Evolutionary conservation across 2,113 vertebrate species (phyloP), one percentile per base, ranked within the genome.

Genomic region (Toxostoma redivivum): DNA sequence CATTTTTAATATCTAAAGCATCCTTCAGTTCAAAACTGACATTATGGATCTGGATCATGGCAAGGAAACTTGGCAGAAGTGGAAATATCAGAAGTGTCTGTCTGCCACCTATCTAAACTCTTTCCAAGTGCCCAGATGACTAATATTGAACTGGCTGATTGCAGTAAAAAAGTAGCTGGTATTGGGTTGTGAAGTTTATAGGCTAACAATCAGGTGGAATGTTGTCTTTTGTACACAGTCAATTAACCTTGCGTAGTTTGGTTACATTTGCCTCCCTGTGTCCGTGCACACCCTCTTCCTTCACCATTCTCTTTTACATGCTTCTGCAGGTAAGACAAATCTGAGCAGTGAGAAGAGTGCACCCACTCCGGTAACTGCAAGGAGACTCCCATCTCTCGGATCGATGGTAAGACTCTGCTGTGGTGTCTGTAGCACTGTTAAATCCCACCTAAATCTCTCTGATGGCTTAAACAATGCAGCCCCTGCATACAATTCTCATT

Each of bases 341-440:
- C 5, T 89, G 84, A 88, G 56, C 71, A 61, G n/a, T 62, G 96
- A 97, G 24, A 96, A 77, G 54, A 93, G 86, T 44, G 44, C 51
- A 10, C 57, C 82, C 27, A 94, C 96, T 23, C 91, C 95, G 70
- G 64, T 78, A 50, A 80, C 85, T 48, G 67, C 53, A 35, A 97
- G 94, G 78, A 98, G 96, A 80, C 25, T 96, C 5, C 4, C 50
- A 16, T 92, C 95, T 84, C 84, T 87, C 0, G 50, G 87, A 42
- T 87, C 84, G 57, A 97, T 96, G 40, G 98, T 98, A 93, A 97
- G 97, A 7, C 10, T 28, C 28, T 76, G 66, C 42, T 45, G 23
- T 45, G 10, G 10, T 71, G 22, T 45, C 9, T 84, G 40, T 14
- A 50, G 45, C 15, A 3, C 15, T 90, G 11, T 14, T 18, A 44